Conservation (phyloP, 2,888 invertebrate genomes). For the Oithona nana region DNA sequence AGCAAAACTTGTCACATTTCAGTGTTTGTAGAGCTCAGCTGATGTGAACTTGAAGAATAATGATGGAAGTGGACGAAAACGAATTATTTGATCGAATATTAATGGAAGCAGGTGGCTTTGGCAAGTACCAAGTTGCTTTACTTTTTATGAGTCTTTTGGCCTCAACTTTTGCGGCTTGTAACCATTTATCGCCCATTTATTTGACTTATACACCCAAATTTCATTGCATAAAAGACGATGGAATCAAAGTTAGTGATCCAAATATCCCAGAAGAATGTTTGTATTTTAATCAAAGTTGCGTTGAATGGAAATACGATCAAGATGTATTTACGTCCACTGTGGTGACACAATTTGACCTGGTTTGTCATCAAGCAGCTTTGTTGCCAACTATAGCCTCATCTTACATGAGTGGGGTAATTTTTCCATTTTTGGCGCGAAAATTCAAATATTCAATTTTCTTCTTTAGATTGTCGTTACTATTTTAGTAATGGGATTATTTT, state of each 20-base stretch:
- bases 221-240: background rate
- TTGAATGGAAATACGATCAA: background rate
- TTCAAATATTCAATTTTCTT: background rate
- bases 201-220: background rate
- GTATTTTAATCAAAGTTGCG: background rate
- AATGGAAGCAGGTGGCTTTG: background rate
- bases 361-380: background rate
- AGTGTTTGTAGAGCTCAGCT: too few relatives aligned
- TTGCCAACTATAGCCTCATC: background rate
- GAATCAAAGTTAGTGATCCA: background rate
- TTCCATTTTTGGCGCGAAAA: background rate
- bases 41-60: too few relatives aligned
- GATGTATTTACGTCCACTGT: background rate
- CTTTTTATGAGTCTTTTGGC: background rate
- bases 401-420: constrained; percentile 1
- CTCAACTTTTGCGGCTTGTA: background rate
- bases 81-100: background rate
- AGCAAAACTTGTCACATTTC: too few relatives aligned
- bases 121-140: background rate
- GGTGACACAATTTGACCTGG: background rate
- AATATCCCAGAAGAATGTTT: background rate
- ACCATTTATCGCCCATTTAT: background rate
- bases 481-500: background rate
- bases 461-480: background rate
- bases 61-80: background rate